These are phyloP conservation scores for Aphelenchoides besseyi DNA, from an alignment of 1,140 invertebrate species.

Conservation along the genomic window DNA sequence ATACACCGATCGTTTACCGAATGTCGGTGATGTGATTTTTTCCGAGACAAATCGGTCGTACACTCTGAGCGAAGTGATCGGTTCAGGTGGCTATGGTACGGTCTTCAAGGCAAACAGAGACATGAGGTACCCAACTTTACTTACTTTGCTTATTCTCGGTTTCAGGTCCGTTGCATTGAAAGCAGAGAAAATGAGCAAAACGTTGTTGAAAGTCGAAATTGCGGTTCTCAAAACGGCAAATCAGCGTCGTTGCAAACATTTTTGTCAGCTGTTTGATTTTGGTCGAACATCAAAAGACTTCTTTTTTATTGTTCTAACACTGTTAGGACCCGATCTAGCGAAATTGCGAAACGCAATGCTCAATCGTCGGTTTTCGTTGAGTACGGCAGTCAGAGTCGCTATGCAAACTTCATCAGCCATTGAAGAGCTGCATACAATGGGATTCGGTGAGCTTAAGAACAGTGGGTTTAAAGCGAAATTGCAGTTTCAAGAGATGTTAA, in stretches of 20 bases:
- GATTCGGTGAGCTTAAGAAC: constrained; percentile 21
- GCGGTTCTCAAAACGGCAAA: constrained; percentile 29
- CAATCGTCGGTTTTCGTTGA: constrained; percentile 22
- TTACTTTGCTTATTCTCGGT: neutral
- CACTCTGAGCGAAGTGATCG: constrained; percentile 13
- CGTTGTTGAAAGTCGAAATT: constrained; percentile 47
- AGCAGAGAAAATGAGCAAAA: constrained; percentile 46
- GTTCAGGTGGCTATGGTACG: constrained; percentile 28
- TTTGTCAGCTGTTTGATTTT: constrained; percentile 19
- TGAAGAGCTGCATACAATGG: constrained; percentile 22
- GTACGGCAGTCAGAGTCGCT: constrained; percentile 24
- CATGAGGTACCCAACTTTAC: neutral
- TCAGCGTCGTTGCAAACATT: constrained; percentile 22
- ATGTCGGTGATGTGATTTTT: constrained; percentile 5
- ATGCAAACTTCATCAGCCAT: constrained; percentile 32
- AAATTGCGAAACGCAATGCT: constrained; percentile 21
- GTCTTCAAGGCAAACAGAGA: constrained; percentile 27
- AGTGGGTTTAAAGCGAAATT: neutral
- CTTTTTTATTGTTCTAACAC: constrained; percentile 30
- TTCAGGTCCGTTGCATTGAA: constrained; percentile 19
- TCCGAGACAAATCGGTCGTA: constrained; percentile 21
- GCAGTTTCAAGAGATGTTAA: constrained; percentile 27
- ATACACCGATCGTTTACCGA: constrained; percentile 28
- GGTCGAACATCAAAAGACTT: constrained; percentile 21
- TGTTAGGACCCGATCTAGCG: constrained; percentile 25